Evolutionary conservation across 2,888 invertebrate genomes (phyloP), one percentile per base, ranked within the genome.

Genomic region (Heliconius sara): DNA sequence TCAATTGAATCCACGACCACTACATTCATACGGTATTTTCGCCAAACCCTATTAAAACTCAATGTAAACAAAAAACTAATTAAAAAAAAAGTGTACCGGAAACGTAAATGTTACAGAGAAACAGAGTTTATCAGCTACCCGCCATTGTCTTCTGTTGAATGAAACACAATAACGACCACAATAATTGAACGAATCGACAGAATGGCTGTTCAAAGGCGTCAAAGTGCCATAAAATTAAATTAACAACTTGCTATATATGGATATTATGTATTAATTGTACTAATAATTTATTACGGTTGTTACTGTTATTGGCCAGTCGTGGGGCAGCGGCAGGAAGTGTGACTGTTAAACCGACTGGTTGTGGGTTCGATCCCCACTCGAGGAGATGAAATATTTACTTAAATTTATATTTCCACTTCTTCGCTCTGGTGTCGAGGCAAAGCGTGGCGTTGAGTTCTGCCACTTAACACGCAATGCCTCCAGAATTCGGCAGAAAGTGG

Each of bases 111-210:
- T 73, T 7, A 73, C 73, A 65, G 75, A 27, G 27, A 65, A 75
- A 30, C 63, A 39, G 25, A 74, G n/a, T 63, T 68, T 63, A 74
- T 79, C 57, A 78, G 52, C 60, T 73, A 16, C 57, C 60, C 27
- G 3, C 77, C 67, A 81, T 81, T 81, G 70, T 81, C 39, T 60
- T 78, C 22, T n/a, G 77, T 74, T 79, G 80, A 76, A 81, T 81
- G 80, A 73, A 76, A 73, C 52, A 22, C 71, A 66, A 52, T 76
- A 76, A 76, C n/a, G 34, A 57, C 73, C 68, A 66, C 22, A 67
- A 65, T 65, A 65, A 75, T 74, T 71, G 65, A 68, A 52, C 43
- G 71, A 75, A 75, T 80, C 77, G 77, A 80, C 77, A 77, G 78
- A 80, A 79, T 72, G 34, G 60, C 34, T 52, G 68, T 77, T 77